These are phyloP conservation scores for Oligia strigilis DNA, from an alignment of 2,888 invertebrate species.

Conservation along the genomic window DNA sequence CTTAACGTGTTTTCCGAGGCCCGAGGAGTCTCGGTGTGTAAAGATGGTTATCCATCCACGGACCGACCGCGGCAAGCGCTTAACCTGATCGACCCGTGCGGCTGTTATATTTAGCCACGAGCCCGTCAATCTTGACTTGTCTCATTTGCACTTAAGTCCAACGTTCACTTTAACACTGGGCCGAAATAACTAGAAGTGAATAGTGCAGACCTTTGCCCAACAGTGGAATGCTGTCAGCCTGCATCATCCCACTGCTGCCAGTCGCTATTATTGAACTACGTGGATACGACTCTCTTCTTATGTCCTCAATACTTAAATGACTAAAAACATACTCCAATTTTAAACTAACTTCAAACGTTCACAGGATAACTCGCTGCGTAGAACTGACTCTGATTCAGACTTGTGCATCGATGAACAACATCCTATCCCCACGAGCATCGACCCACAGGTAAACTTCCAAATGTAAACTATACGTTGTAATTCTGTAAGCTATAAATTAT, in stretches of 20 bases:
- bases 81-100: no score
- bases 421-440: constrained; percentile 83
- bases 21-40: no score
- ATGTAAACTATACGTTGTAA: constrained; percentile 21
- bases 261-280: neutral
- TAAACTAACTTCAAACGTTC: constrained; percentile 16
- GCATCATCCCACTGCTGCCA: neutral
- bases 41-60: no score
- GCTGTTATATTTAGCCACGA: no score
- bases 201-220: neutral
- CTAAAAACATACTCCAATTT: neutral
- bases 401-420: constrained; percentile 94
- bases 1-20: no score
- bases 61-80: no score
- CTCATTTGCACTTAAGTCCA: neutral
- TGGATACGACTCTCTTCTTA: neutral
- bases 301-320: neutral
- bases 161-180: neutral
- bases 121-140: no score
- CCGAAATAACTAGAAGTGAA: neutral
- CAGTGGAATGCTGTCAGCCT: neutral
- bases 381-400: constrained; percentile 97
- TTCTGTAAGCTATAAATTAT: constrained; percentile 13
- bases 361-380: constrained; percentile 92
- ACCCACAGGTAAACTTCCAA: constrained; percentile 83